phyloP scores from a whole-genome alignment of 2,888 invertebrate species.

The Nymphalis polychloros region DNA sequence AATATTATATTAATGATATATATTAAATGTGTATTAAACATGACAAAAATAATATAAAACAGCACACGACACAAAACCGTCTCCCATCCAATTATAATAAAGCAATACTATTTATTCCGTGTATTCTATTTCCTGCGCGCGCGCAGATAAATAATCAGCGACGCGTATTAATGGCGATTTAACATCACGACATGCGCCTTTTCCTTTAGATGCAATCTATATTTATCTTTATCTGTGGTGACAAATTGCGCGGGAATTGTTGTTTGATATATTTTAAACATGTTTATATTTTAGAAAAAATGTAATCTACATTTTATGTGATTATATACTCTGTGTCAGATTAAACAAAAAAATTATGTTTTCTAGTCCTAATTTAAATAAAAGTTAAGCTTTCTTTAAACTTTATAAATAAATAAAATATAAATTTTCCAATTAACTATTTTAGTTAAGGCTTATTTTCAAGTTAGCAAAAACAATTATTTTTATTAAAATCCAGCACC shows the following conservation, averaged over 20 bases:
- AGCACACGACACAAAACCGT: not conserved
- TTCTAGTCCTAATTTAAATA: too few relatives aligned
- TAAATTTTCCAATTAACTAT: too few relatives aligned
- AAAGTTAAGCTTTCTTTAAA: too few relatives aligned
- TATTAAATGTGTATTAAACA: not conserved
- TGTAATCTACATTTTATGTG: too few relatives aligned
- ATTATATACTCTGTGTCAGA: too few relatives aligned
- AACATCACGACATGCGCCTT: conserved; percentile 59
- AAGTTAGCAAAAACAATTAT: too few relatives aligned
- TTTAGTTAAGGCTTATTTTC: too few relatives aligned
- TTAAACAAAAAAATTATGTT: too few relatives aligned
- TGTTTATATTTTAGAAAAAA: too few relatives aligned
- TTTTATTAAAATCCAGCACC: too few relatives aligned
- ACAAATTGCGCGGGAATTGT: conserved; percentile 11
- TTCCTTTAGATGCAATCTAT: conserved; percentile 13
- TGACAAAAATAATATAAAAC: conserved; percentile 2
- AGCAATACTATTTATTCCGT: conserved; percentile 31
- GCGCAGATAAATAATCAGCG: conserved; percentile 63
- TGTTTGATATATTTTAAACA: conserved; percentile 3
- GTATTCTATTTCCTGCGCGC: conserved; percentile 48
- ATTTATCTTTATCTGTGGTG: conserved; percentile 11
- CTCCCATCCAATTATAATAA: conserved; percentile 15
- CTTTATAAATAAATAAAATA: too few relatives aligned
- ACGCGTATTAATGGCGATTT: conserved; percentile 72
- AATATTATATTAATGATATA: not conserved